Percentiles rank a stretch among this genome's conserved stretches.
Conservation (phyloP, 2,113 vertebrate species). For the Corapipo altera region DNA sequence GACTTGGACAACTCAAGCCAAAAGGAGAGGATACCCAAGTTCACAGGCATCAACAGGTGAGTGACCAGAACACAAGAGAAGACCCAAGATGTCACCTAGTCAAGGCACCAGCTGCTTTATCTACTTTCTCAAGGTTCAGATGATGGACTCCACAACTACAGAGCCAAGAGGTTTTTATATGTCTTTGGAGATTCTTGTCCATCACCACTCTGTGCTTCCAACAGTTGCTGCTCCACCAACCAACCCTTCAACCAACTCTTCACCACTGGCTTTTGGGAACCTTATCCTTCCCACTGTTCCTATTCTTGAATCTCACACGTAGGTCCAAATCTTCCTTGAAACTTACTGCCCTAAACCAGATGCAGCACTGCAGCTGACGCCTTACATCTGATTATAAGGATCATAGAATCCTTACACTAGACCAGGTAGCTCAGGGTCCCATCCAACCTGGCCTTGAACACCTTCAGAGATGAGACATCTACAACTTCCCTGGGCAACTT, state of each 20-base stretch:
- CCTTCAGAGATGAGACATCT: background rate
- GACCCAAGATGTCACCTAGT: background rate
- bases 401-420: background rate
- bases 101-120: background rate
- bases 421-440: background rate
- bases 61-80: background rate
- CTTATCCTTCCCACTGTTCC: background rate
- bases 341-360: background rate
- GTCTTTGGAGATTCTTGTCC: background rate
- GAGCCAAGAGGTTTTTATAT: background rate
- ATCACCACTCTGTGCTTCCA: background rate
- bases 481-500: background rate
- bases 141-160: background rate
- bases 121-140: background rate
- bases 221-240: background rate
- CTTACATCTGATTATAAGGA: background rate
- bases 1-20: rapidly evolving
- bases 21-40: background rate
- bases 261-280: background rate
- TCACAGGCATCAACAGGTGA: rapidly evolving
- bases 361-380: background rate
- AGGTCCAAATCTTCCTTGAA: background rate
- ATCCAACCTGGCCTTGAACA: background rate
- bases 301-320: background rate
- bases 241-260: background rate